Base-by-base conservation (phyloP, 2,888 invertebrate genomes). In the Steromphala cineraria region DNA sequence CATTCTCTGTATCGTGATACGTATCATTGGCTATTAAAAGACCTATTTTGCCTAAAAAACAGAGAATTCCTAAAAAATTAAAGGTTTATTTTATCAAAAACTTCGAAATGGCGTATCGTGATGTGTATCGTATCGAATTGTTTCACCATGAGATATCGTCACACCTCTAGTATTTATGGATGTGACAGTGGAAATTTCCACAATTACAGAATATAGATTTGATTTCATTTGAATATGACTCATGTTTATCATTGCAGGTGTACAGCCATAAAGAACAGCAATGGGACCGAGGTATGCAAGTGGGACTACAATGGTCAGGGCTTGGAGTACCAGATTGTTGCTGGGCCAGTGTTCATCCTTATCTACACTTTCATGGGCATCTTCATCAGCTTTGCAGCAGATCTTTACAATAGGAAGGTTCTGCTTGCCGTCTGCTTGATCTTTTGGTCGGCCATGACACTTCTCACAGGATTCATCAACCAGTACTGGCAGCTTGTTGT, bases 291-390 rank as follows among this genome's bases (percentile, higher is more conserved):
- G 7, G 97, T 96, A 93, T 98, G 98, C 94, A 96, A 97, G 91
- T 98, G 98, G 98, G 96, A 96, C 91, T 97, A 97, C 95, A 98
- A 97, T 91, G 98, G 98, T 0, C 95, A 98, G 79, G 98, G 98
- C 15, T 95, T 97, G 83, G 97, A 97, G 92, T 98, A 98, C 94
- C 98, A 98, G 94, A 95, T 98, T 84, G 94, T 98, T 83, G 98
- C 98, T 0, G 98, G 98, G 0, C 98, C 98, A 0, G 96, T 97
- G 86, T 98, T 97, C 94, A 98, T 98, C 92, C 96, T 97, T 0
- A 96, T 98, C 53, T 98, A 97, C 94, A 98, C 98, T 0, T 95
- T 98, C 75, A 96, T 96, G 53, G 98, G 98, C 0, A 96, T 98
- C 13, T 94, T 97, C 77, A 95, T 98, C 88, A 98, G 98, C 78